These are phyloP conservation scores for Odontothrips loti DNA, from an alignment of 2,888 invertebrate species.

Conservation along the genomic window DNA sequence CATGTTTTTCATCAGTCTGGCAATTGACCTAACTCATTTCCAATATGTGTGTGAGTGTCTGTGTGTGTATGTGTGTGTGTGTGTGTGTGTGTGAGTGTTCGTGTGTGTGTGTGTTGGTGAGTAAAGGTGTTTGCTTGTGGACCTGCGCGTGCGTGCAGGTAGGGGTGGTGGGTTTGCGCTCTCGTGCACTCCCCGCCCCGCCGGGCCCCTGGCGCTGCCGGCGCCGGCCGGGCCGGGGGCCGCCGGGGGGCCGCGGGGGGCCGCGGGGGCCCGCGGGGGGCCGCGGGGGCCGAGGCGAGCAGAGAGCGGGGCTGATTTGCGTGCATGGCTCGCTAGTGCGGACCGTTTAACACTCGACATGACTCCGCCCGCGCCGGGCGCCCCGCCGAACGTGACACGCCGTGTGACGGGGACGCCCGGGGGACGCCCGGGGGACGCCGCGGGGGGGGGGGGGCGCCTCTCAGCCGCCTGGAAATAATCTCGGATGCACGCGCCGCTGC, in stretches of 20 bases:
- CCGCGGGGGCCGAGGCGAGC: too few species aligned
- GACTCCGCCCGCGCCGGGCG: not conserved
- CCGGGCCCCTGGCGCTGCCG: not conserved
- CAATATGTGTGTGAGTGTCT: conserved; percentile 11
- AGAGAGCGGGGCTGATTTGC: conserved; percentile 10
- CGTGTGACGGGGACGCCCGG: too few species aligned
- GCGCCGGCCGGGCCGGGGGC: not conserved
- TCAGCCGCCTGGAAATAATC: too few species aligned
- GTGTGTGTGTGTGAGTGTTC: not conserved
- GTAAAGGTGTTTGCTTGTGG: not conserved
- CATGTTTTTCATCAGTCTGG: conserved; percentile 24
- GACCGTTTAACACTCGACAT: conserved; percentile 8
- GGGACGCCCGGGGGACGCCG: too few species aligned
- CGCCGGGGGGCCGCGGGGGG: too few species aligned
- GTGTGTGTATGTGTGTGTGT: not conserved
- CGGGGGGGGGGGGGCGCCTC: too few species aligned
- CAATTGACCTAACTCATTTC: conserved; percentile 22
- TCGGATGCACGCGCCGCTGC: too few species aligned
- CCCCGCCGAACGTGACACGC: too few species aligned
- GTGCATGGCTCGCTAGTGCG: conserved; percentile 7
- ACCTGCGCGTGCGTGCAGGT: not conserved
- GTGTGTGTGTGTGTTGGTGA: not conserved
- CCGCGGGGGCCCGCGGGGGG: too few species aligned
- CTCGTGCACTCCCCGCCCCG: not conserved
- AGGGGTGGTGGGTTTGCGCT: conserved; percentile 1